Conservation (phyloP, 2,888 invertebrate species). For the Automeris io region DNA sequence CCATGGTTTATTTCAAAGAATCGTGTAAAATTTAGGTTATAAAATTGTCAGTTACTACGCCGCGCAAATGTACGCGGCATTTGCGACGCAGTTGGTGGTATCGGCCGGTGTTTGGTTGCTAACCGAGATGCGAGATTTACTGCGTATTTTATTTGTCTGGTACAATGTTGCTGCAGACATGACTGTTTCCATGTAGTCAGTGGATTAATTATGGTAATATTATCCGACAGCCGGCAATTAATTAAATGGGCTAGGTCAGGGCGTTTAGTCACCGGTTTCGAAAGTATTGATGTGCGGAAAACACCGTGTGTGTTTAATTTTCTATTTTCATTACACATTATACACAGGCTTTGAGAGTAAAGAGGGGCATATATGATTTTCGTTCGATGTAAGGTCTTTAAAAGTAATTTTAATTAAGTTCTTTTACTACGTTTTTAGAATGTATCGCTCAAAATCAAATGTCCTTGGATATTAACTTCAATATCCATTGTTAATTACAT, state of each 20-base stretch:
- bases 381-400: not conserved
- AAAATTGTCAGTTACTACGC: constrained; percentile 55
- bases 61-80: constrained; percentile 35
- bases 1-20: not conserved
- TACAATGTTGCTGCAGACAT: constrained; percentile 28
- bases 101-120: constrained; percentile 64
- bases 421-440: too few species aligned
- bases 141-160: constrained; percentile 49
- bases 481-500: too few species aligned
- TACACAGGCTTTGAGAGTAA: too few species aligned
- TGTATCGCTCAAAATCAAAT: too few species aligned
- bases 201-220: not conserved
- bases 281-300: not conserved
- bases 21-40: constrained; percentile 45
- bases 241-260: constrained; percentile 23
- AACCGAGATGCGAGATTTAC: constrained; percentile 48
- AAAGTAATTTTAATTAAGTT: too few species aligned
- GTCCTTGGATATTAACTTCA: too few species aligned
- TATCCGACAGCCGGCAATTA: too few species aligned
- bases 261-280: constrained; percentile 2
- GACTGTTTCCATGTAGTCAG: constrained; percentile 5
- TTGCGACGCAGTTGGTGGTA: constrained; percentile 62
- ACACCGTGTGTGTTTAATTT: not conserved
- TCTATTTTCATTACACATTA: not conserved
- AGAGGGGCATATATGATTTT: not conserved